Base-by-base conservation (phyloP, 2,888 invertebrate species). In the Spisula solida region DNA sequence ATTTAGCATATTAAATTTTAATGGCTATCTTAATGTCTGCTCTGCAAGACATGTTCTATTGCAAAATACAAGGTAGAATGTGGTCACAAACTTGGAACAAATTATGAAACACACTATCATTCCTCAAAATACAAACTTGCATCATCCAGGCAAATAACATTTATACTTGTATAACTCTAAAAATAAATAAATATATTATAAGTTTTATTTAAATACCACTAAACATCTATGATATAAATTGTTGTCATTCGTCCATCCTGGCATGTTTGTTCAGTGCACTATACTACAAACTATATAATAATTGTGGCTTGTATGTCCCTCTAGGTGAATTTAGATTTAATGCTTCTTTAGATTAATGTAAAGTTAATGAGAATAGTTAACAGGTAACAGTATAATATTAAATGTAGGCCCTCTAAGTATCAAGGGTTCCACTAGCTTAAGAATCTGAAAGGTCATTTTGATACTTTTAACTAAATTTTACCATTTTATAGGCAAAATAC, bases 141-240 rank as follows among this genome's bases (percentile, higher is more conserved):
- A 66, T 12, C 10, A 25, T 12, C 60, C 6, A 66, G 25, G 12
- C 25, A 66, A 25, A 66, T 10, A 10, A 25, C 60, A 25, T 25
- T 25, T n/a, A 66, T 12, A 66, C 60, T 25, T 25, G 25, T 25
- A 25, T 66, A 66, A 66, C n/a, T 8, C 60, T 66, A 66, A 66
- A 66, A 66, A 66, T 66, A 66, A 66, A 66, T 66, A 66, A 66
- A 66, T 66, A 66, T 66, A 66, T n/a, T 25, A 25, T 25, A 66
- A 66, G 20, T n/a, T 56, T 12, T 55, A 20, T 51, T 25, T 12
- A 66, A 10, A 25, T 66, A 25, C 60, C n/a, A 10, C 60, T 25
- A 8, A 25, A 25, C 10, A 51, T 51, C 6, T 51, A 66, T 66
- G 25, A 60, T 60, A n/a, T 60, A 60, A 66, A 66, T 66, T 25